Evolutionary conservation across 2,888 invertebrate species (phyloP).

Genomic region (Melinopterus prodromus): DNA sequence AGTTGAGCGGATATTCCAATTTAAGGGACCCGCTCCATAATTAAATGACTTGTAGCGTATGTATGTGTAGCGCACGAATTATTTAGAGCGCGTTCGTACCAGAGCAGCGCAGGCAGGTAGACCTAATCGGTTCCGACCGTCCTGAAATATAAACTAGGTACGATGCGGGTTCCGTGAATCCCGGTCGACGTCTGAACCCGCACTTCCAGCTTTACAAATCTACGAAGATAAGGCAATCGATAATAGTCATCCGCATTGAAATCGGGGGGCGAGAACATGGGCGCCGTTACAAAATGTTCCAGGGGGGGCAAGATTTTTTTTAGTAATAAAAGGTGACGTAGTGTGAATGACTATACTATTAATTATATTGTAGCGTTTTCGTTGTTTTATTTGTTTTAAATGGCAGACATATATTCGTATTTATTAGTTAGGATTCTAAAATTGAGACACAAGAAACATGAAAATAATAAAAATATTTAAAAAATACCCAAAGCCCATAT

Average conservation of each 20-base stretch:
- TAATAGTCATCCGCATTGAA: neutral
- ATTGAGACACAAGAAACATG: too few species aligned
- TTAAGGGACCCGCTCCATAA: neutral
- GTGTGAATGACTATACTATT: too few species aligned
- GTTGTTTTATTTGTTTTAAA: too few species aligned
- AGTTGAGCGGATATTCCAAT: neutral
- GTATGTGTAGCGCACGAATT: neutral
- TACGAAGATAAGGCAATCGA: neutral
- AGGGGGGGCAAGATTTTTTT: too few species aligned
- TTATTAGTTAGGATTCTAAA: too few species aligned
- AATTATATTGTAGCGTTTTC: too few species aligned
- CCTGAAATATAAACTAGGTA: neutral
- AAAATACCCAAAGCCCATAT: too few species aligned
- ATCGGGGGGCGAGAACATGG: neutral
- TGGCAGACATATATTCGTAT: too few species aligned
- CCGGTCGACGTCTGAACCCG: neutral
- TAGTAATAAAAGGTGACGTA: too few species aligned
- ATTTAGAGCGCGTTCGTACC: neutral
- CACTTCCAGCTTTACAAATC: neutral
- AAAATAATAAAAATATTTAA: too few species aligned
- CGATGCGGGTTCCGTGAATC: neutral
- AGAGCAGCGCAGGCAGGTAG: neutral
- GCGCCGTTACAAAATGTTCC: too few species aligned
- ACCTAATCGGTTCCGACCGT: neutral
- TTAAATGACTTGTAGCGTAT: neutral